Base-by-base conservation (phyloP, 53 echinoderm and acorn worm genomes). In the Pentamera pediparva region DNA sequence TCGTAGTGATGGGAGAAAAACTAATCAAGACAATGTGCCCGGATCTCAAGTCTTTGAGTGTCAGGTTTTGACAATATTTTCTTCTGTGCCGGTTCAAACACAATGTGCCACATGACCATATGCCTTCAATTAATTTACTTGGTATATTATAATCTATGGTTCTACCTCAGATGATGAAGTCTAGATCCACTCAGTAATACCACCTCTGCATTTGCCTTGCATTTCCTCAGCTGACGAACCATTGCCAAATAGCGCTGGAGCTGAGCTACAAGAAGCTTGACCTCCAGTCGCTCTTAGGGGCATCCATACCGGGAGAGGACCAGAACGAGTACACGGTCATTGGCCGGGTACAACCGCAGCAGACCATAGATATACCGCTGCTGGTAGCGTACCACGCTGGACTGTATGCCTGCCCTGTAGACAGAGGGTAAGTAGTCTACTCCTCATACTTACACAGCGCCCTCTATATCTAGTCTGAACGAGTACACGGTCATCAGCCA, bases 181-280 rank as follows among this genome's bases (percentile, higher is more conserved):
- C n/a, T n/a, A n/a, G n/a, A n/a, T n/a, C n/a, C n/a, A n/a, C n/a
- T n/a, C n/a, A n/a, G n/a, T n/a, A n/a, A n/a, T n/a, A n/a, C n/a
- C n/a, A n/a, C n/a, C n/a, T n/a, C n/a, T n/a, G n/a, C n/a, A n/a
- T n/a, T n/a, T n/a, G 12, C 40, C 29, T 39, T 37, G 12, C 39
- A 8, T 26, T 5, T 69, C 10, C 35, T 6, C 30, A 92, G 92
- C 85, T 92, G 18, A 76, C 62, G 35, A 92, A 93, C 76, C 84
- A 87, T 60, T 89, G 89, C 35, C 78, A 82, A 59, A 84, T 93
- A 10, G 77, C 87, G 10, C 56, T 93, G 59, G 81, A 89, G 61
- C 59, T 93, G 78, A 87, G 76, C 78, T 93, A 89, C 84, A 93
- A 93, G 82, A 80, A 89, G n/a, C 84, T 93, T n/a, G 93, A 93